These are phyloP conservation scores for Labrus mixtus DNA, from an alignment of 2,113 vertebrate genomes.

Conservation along the genomic window DNA sequence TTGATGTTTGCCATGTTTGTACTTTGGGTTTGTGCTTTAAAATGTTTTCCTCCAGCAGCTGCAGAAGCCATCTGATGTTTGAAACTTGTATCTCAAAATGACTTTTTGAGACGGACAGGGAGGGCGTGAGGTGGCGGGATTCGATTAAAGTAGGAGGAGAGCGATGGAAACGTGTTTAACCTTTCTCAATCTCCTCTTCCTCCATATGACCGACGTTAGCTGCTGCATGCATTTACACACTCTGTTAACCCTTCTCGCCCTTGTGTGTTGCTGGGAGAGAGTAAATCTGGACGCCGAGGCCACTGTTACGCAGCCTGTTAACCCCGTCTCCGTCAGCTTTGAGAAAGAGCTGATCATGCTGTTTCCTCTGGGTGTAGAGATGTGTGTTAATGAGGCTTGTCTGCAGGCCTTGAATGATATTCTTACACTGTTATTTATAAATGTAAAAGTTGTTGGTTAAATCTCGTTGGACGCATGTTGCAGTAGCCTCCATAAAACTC, in stretches of 20 bases:
- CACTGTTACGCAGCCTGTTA: constrained; percentile 21
- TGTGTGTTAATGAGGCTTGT: constrained; percentile 17
- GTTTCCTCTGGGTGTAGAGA: constrained; percentile 9
- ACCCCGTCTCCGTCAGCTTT: constrained; percentile 41
- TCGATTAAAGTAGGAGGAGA: constrained; percentile 64
- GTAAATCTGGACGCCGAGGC: neutral
- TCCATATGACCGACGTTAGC: constrained; percentile 34
- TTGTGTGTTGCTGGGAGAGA: constrained; percentile 3
- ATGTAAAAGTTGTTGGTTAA: neutral
- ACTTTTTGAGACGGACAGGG: constrained; percentile 47
- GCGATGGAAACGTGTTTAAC: constrained; percentile 61
- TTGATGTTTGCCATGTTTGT: neutral
- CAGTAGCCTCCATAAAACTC: neutral
- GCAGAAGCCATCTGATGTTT: neutral
- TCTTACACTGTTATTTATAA: no score
- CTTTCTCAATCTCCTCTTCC: constrained; percentile 48
- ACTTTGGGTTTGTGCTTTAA: neutral
- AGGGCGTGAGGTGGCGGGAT: constrained; percentile 35
- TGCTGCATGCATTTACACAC: constrained; percentile 32
- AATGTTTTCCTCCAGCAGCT: neutral
- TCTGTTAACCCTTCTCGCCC: constrained; percentile 44
- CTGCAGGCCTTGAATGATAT: constrained; percentile 18
- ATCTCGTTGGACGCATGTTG: neutral
- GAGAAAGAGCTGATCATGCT: constrained; percentile 52
- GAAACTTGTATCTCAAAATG: neutral